Conservation (phyloP, 2,113 vertebrate species). For the Fregetta grallaria region DNA sequence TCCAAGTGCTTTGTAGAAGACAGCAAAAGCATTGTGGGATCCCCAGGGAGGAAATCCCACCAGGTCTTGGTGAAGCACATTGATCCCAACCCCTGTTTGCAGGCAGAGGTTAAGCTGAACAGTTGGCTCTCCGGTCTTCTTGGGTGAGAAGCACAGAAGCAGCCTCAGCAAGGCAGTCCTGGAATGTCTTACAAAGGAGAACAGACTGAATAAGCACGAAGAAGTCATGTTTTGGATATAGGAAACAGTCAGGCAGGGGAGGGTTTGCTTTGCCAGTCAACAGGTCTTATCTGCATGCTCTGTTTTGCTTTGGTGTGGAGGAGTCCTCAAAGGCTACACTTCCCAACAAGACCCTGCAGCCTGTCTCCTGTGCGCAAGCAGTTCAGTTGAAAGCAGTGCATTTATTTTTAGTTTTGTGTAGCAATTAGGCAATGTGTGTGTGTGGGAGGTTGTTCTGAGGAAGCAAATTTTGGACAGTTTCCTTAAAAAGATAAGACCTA, state of each 20-base stretch:
- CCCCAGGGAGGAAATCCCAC: not conserved
- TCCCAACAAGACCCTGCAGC: not conserved
- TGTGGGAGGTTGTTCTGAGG: not conserved
- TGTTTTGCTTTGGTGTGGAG: not conserved
- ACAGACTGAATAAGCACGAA: not conserved
- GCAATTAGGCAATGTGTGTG: not conserved
- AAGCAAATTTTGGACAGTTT: conserved; percentile 3
- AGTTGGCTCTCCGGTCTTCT: not conserved
- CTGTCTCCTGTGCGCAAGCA: not conserved
- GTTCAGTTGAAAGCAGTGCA: not conserved
- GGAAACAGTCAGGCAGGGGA: not conserved
- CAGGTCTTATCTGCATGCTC: not conserved
- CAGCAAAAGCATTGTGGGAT: not conserved
- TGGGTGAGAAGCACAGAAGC: not conserved
- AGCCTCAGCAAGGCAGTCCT: not conserved
- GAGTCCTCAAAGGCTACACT: not conserved
- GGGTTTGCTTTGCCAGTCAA: not conserved
- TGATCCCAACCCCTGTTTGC: not conserved
- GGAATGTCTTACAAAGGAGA: rapidly evolving
- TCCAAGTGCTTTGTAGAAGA: not conserved
- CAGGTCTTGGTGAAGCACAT: not conserved
- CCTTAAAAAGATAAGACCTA: conserved; percentile 14
- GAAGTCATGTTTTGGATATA: not conserved
- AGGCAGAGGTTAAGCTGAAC: not conserved
- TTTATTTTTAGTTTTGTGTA: not conserved